These are phyloP conservation scores for Hydrotaea cyrtoneurina DNA, from an alignment of 2,888 invertebrate species.

Conservation along the genomic window DNA sequence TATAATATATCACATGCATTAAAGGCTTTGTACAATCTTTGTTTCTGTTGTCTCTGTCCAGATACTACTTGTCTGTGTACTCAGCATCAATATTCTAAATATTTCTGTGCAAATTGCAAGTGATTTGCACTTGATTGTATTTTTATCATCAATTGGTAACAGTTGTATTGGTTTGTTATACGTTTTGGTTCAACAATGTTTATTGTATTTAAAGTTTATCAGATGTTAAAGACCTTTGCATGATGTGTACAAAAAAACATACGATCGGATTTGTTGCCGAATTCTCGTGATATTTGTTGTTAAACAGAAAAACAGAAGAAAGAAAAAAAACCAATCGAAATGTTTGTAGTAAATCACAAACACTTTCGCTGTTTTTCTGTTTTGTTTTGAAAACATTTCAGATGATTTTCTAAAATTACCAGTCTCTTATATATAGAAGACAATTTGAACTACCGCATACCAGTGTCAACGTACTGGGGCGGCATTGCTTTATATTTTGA, in stretches of 20 bases:
- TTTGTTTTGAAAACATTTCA: conserved; percentile 11
- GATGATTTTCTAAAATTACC: conserved; percentile 31
- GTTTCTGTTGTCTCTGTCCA: no score
- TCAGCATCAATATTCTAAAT: no score
- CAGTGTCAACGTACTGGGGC: conserved; percentile 16
- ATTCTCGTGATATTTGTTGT: conserved; percentile 28
- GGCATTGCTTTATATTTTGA: background rate
- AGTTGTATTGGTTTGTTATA: background rate
- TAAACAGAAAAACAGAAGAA: conserved; percentile 24
- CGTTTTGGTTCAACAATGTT: background rate
- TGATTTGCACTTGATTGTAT: no score
- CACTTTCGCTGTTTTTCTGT: conserved; percentile 45
- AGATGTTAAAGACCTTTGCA: conserved; percentile 48
- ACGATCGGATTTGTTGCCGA: background rate
- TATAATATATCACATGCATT: no score
- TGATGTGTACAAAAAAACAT: conserved; percentile 19
- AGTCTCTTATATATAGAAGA: conserved; percentile 9
- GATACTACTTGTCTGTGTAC: no score
- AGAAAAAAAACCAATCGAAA: background rate
- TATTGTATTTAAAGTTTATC: conserved; percentile 32
- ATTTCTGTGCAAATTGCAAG: no score
- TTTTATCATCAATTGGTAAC: conserved; percentile 8
- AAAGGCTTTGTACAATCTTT: no score
- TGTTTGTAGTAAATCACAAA: conserved; percentile 32
- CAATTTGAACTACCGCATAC: conserved; percentile 49